A percentile compares a stretch with the other conserved stretches of the same genome.
phyloP scores from a whole-genome alignment of 2,888 invertebrate genomes.

The Drosophila fulvimacula region DNA sequence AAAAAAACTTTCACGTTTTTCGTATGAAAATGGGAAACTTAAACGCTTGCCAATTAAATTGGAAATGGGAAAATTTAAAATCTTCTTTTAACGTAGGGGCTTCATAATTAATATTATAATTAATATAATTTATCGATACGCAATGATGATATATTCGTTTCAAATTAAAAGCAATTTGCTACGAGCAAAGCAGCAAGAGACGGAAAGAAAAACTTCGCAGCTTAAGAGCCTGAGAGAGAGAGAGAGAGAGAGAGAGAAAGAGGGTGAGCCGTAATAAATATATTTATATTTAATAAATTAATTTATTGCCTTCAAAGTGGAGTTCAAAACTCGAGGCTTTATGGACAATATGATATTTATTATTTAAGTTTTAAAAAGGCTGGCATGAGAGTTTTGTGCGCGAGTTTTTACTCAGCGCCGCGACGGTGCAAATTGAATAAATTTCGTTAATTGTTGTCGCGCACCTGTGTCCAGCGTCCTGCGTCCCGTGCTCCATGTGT shows the following conservation, averaged over 20 bases:
- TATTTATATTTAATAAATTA: constrained; percentile 51
- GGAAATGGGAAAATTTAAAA: background rate
- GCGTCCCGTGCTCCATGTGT: constrained; percentile 8
- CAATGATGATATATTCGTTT: constrained; percentile 30
- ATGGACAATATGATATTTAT: constrained; percentile 59
- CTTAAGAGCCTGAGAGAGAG: constrained; percentile 11
- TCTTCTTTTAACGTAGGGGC: background rate
- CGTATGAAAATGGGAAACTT: constrained; percentile 27
- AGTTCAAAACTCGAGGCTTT: constrained; percentile 30
- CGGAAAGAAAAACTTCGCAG: constrained; percentile 13
- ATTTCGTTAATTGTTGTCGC: constrained; percentile 77
- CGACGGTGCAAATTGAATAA: constrained; percentile 75
- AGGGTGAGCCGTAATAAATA: constrained; percentile 17
- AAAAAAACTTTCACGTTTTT: constrained; percentile 29
- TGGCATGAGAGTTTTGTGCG: constrained; percentile 19
- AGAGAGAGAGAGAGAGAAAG: background rate
- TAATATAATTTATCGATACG: constrained; percentile 27
- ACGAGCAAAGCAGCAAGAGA: background rate
- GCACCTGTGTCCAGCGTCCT: constrained; percentile 59
- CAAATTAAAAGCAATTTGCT: constrained; percentile 15
- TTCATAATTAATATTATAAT: constrained; percentile 6
- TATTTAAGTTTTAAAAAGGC: constrained; percentile 62
- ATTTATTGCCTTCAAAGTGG: constrained; percentile 43
- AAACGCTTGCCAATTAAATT: constrained; percentile 22
- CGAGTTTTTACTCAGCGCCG: constrained; percentile 40